Evolutionary conservation across 2,113 vertebrate species (phyloP).

Genomic region (Mus spicilegus): DNA sequence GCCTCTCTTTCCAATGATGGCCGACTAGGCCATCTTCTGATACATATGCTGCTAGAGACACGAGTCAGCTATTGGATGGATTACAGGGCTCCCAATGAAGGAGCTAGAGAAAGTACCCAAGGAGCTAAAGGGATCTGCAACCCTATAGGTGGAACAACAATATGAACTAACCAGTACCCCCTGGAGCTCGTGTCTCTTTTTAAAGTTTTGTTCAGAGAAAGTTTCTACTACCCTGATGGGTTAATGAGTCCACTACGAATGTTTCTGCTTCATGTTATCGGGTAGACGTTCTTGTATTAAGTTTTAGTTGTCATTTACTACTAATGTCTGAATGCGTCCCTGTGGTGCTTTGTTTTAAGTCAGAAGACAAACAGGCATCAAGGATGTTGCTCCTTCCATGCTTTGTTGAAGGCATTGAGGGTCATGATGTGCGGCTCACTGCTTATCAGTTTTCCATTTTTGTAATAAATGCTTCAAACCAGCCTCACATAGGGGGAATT

Average conservation of each 20-base stretch:
- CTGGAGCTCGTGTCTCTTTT: not conserved
- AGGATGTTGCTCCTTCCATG: not conserved
- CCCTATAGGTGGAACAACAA: no score
- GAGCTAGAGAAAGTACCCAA: no score
- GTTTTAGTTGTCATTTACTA: not conserved
- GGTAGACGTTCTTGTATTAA: not conserved
- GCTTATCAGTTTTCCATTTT: not conserved
- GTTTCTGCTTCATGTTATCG: not conserved
- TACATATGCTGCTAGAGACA: no score
- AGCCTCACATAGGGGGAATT: not conserved
- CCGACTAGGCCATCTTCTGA: no score
- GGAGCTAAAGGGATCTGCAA: no score
- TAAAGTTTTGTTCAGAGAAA: conserved; percentile 16
- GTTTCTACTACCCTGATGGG: not conserved
- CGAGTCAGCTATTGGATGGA: no score
- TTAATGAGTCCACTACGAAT: not conserved
- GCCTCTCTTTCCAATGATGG: no score
- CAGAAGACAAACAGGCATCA: not conserved
- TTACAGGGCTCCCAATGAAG: no score
- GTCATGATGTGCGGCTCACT: not conserved
- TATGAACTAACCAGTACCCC: no score
- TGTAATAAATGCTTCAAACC: not conserved
- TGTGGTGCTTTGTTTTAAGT: not conserved
- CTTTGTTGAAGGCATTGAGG: not conserved
- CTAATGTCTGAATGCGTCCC: rapidly evolving